Conservation (phyloP, 2,888 invertebrate species). For the Monoplex corrugatus region DNA sequence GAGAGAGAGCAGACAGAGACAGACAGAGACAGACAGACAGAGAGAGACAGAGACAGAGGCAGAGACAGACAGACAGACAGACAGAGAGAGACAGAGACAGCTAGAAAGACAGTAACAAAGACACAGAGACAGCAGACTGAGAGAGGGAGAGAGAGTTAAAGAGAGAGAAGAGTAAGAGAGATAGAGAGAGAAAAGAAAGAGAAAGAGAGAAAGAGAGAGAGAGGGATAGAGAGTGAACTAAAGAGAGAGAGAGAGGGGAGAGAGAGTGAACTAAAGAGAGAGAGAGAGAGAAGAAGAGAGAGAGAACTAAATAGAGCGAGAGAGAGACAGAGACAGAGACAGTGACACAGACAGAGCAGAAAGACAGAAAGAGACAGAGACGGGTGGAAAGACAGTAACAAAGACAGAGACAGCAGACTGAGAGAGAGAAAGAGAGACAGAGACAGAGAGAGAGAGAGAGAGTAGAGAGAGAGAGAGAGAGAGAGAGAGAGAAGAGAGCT, state of each 20-base stretch:
- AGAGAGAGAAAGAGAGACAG: background rate
- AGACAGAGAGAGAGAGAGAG: background rate
- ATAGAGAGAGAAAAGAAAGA: background rate
- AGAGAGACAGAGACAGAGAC: background rate
- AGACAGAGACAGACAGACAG: no score
- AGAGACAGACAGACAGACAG: conserved; percentile 26
- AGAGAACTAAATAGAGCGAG: no score
- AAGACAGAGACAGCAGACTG: background rate
- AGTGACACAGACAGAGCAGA: background rate
- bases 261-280: no score
- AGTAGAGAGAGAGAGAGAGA: background rate
- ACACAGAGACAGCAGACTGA: background rate
- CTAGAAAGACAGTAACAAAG: background rate
- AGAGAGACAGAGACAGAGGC: no score
- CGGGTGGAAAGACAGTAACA: background rate
- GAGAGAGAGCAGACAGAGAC: no score
- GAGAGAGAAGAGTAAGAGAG: background rate
- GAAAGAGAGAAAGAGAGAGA: no score
- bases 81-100: no score
- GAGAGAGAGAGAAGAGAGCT: background rate
- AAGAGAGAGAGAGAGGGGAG: no score
- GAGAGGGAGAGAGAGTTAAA: background rate
- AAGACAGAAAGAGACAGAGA: background rate
- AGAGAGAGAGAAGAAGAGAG: background rate
- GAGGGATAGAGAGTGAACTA: background rate